These are phyloP conservation scores for Cyanoderma ruficeps DNA, from an alignment of 2,113 vertebrate species.

Conservation along the genomic window DNA sequence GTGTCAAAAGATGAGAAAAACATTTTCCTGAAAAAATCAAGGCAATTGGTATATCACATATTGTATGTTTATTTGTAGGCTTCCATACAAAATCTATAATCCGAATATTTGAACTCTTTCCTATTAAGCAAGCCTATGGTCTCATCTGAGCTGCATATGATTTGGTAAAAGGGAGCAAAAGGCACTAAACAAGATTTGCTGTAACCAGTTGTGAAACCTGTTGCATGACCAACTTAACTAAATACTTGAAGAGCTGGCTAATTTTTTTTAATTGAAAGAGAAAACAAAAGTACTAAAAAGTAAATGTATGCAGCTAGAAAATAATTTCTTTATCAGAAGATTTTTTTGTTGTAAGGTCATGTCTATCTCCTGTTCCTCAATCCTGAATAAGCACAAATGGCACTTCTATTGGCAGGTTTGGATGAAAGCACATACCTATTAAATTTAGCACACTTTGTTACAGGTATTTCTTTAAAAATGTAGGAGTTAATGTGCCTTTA, in stretches of 20 bases:
- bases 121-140: not conserved
- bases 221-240: not conserved
- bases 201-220: not conserved
- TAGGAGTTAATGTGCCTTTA: not conserved
- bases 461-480: not conserved
- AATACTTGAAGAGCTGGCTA: not conserved
- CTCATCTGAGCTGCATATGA: not conserved
- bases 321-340: not conserved
- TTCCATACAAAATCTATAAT: not conserved
- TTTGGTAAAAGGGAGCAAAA: not conserved
- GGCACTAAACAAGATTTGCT: not conserved
- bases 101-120: not conserved
- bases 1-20: not conserved
- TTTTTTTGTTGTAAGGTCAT: not conserved
- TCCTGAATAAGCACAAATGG: not conserved
- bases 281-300: not conserved
- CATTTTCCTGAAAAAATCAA: not conserved
- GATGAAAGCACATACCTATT: not conserved
- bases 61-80: not conserved
- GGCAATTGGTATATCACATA: not conserved
- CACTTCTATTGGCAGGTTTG: not conserved
- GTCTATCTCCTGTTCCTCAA: not conserved
- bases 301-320: not conserved
- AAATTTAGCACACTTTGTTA: not conserved
- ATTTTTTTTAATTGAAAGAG: not conserved